Evolutionary conservation across 1,140 invertebrate species (phyloP).

Genomic region (Cyclina sinensis): DNA sequence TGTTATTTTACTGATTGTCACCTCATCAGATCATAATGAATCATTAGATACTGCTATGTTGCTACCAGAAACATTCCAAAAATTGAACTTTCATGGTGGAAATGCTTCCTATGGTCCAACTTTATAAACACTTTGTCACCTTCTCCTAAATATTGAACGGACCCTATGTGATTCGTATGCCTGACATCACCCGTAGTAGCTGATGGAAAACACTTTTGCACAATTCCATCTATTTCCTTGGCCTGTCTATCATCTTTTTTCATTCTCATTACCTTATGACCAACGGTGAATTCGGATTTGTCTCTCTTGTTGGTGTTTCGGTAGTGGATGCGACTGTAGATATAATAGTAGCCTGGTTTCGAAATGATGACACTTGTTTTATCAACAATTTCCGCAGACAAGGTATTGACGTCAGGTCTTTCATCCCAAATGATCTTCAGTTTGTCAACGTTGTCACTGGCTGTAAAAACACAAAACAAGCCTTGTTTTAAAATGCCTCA

Average conservation of each 20-base stretch:
- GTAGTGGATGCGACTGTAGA: conserved; percentile 7
- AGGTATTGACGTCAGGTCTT: neutral
- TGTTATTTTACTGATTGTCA: too few species aligned
- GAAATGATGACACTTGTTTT: neutral
- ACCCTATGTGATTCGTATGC: neutral
- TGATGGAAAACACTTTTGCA: neutral
- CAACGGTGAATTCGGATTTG: neutral
- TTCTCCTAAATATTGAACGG: neutral
- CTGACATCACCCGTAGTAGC: neutral
- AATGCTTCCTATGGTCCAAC: neutral
- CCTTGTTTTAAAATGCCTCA: too few species aligned
- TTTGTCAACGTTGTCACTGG: neutral
- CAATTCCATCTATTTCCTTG: neutral
- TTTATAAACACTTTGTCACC: neutral
- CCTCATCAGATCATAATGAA: too few species aligned
- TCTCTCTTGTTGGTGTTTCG: neutral
- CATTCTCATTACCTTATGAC: neutral
- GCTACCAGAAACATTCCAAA: conserved; percentile 6
- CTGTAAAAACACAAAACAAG: neutral
- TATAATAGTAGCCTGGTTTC: neutral
- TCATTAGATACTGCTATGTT: neutral
- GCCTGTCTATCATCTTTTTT: too few species aligned
- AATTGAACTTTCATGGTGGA: neutral
- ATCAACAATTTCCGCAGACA: neutral
- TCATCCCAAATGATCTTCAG: neutral